phyloP scores from a whole-genome alignment of 2,797 vertebrate species.

The Sus cebifrons region DNA sequence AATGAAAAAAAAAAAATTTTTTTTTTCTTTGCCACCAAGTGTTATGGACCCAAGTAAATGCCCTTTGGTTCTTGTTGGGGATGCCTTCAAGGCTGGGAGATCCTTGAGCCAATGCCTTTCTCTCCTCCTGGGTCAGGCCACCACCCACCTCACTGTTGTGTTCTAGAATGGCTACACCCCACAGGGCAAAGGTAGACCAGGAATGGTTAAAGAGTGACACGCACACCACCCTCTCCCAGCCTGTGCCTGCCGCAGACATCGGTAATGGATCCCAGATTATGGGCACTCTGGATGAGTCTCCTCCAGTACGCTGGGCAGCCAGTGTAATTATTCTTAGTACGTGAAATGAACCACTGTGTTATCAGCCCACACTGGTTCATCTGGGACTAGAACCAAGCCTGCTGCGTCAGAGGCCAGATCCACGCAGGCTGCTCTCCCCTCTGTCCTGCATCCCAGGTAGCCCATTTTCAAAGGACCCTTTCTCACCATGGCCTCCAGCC shows the following conservation, averaged over 20 bases:
- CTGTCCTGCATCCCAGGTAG: background rate
- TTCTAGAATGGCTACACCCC: background rate
- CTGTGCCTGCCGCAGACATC: background rate
- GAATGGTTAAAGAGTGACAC: background rate
- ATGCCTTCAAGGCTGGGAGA: background rate
- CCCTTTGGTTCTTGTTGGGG: background rate
- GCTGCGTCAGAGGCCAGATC: background rate
- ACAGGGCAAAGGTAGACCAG: accelerated
- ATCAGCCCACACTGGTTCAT: background rate
- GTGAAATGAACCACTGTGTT: background rate
- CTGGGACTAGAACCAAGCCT: background rate
- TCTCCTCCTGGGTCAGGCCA: background rate
- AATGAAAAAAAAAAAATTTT: background rate
- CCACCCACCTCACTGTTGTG: no score
- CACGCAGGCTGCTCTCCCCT: no score
- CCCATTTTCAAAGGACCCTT: background rate
- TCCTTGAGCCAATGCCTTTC: background rate
- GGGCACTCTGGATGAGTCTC: background rate
- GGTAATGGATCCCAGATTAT: background rate
- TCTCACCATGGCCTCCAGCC: background rate
- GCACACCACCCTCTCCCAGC: background rate
- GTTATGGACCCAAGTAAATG: background rate
- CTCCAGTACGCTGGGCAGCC: background rate
- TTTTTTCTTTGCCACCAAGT: background rate
- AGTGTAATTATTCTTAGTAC: background rate